These are phyloP conservation scores for Pseudopleuronectes americanus DNA, from an alignment of 2,797 vertebrate species.

Conservation along the genomic window DNA sequence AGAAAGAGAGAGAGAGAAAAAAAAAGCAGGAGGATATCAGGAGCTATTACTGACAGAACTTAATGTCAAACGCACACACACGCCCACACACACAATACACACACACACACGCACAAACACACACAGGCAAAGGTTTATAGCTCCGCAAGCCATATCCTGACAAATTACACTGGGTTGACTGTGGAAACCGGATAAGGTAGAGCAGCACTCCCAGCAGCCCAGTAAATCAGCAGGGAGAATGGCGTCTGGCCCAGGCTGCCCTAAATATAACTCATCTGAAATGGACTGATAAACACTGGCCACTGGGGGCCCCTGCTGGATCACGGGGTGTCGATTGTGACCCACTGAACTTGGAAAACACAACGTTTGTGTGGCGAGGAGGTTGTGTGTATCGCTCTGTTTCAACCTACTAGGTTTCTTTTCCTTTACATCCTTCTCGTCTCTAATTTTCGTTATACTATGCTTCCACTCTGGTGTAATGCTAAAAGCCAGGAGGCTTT, in stretches of 20 bases:
- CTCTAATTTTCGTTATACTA: neutral
- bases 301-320: constrained; percentile 73
- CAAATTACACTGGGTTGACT: constrained; percentile 82
- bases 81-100: constrained; percentile 30
- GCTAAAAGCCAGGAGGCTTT: neutral
- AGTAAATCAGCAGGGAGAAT: constrained; percentile 84
- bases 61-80: constrained; percentile 68
- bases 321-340: constrained; percentile 75
- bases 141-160: constrained; percentile 80
- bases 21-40: constrained; percentile 74
- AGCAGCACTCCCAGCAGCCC: constrained; percentile 78
- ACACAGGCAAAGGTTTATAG: constrained; percentile 71
- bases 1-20: constrained; percentile 38
- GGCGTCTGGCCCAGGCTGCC: constrained; percentile 78
- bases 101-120: constrained; percentile 37
- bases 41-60: constrained; percentile 79
- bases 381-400: constrained; percentile 27
- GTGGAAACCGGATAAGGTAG: constrained; percentile 84
- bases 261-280: constrained; percentile 86
- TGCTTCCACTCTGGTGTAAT: no score
- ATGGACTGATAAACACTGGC: constrained; percentile 82
- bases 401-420: constrained; percentile 31
- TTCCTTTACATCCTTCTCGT: neutral
- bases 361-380: constrained; percentile 54
- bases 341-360: constrained; percentile 79